Conservation (phyloP, 2,888 invertebrate species). For the Drosophila helvetica region DNA sequence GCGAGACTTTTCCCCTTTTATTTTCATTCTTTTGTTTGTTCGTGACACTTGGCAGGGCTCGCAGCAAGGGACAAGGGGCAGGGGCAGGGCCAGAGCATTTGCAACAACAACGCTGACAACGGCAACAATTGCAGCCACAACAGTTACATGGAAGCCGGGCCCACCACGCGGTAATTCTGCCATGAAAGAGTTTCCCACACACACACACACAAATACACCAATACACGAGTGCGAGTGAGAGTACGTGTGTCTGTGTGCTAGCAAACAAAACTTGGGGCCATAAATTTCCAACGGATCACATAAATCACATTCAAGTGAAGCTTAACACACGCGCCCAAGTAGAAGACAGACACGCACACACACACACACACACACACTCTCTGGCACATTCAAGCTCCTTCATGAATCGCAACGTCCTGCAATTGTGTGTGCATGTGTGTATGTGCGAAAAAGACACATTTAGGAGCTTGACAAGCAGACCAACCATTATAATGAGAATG, state of each 20-base stretch:
- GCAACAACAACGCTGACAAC: slow-evolving; percentile 39
- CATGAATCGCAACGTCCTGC: slow-evolving; percentile 11
- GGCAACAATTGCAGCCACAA: slow-evolving; percentile 56
- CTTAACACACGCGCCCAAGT: slow-evolving; percentile 79
- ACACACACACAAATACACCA: slow-evolving; percentile 23
- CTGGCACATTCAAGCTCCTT: slow-evolving; percentile 7
- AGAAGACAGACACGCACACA: slow-evolving; percentile 55
- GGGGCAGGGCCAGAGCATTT: background rate
- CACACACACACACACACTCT: slow-evolving; percentile 20
- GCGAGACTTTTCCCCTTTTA: slow-evolving; percentile 7
- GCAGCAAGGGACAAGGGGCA: slow-evolving; percentile 30
- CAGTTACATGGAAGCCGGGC: slow-evolving; percentile 43
- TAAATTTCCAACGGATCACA: slow-evolving; percentile 83
- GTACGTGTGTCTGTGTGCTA: slow-evolving; percentile 34
- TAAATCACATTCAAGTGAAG: slow-evolving; percentile 83
- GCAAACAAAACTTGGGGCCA: slow-evolving; percentile 77
- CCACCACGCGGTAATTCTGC: slow-evolving; percentile 70
- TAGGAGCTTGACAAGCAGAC: slow-evolving; percentile 4
- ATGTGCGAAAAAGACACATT: slow-evolving; percentile 20
- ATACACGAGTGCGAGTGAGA: background rate
- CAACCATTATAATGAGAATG: slow-evolving; percentile 26
- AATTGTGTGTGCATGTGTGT: slow-evolving; percentile 1
- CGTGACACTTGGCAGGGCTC: slow-evolving; percentile 65
- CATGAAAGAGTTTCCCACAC: slow-evolving; percentile 59
- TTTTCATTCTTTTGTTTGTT: slow-evolving; percentile 46